phyloP scores from a whole-genome alignment of 2,797 vertebrate species.

The Channa striata region DNA sequence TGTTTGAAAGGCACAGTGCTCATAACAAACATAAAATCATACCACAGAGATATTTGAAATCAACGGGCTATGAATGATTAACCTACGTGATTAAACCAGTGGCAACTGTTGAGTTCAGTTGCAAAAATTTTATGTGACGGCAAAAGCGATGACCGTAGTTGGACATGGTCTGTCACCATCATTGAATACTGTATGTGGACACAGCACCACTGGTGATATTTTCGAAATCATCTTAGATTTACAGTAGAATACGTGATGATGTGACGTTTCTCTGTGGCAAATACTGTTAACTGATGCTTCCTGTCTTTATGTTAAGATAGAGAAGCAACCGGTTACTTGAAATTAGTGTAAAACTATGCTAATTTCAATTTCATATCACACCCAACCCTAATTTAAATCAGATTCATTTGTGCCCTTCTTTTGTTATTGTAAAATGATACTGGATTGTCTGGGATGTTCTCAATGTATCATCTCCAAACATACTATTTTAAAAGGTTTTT shows the following conservation, averaged over 20 bases:
- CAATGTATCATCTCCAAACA: neutral
- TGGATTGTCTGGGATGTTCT: constrained; percentile 6
- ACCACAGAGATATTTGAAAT: neutral
- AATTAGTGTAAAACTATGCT: constrained; percentile 24
- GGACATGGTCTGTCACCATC: neutral
- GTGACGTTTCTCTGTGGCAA: constrained; percentile 13
- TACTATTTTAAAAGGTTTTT: neutral
- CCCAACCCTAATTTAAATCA: constrained; percentile 12
- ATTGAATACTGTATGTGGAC: neutral
- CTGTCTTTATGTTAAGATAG: constrained; percentile 1
- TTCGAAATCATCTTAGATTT: neutral
- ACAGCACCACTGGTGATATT: constrained; percentile 9
- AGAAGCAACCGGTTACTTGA: constrained; percentile 5
- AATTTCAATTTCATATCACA: constrained; percentile 28
- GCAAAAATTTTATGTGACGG: constrained; percentile 1
- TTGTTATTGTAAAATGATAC: constrained; percentile 1
- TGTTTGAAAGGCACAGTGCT: constrained; percentile 1
- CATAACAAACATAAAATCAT: neutral
- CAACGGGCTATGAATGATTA: neutral
- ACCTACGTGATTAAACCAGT: no score
- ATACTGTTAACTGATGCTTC: constrained; percentile 12
- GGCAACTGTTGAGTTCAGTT: no score
- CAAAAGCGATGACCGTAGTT: neutral
- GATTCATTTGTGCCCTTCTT: constrained; percentile 58
- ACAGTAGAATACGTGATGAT: constrained; percentile 4